Evolutionary conservation across 1,140 invertebrate species (phyloP).

Genomic region (Drosophila chauvacae): DNA sequence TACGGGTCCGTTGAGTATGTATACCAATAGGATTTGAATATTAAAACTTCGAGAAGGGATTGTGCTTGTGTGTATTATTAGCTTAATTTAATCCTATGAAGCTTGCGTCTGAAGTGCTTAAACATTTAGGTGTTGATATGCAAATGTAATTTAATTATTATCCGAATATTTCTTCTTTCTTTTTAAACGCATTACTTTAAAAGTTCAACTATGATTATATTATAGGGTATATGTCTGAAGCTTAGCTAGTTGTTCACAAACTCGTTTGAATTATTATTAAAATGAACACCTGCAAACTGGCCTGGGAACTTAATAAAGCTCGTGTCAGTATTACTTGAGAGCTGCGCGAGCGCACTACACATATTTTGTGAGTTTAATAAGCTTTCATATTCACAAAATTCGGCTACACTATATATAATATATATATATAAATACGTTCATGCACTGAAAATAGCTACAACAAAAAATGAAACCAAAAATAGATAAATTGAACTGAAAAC

Average conservation of each 20-base stretch:
- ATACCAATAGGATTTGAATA: neutral
- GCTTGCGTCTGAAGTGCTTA: neutral
- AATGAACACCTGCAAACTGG: conserved; percentile 37
- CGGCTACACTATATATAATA: neutral
- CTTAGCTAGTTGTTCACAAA: neutral
- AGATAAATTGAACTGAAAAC: conserved; percentile 27
- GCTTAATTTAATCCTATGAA: neutral
- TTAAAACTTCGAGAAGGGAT: neutral
- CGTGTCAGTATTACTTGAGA: conserved; percentile 44
- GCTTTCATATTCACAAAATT: conserved; percentile 11
- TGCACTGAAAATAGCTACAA: conserved; percentile 31
- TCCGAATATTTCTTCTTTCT: neutral
- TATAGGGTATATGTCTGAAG: neutral
- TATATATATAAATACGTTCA: neutral
- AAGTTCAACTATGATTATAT: neutral
- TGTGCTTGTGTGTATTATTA: too few species aligned
- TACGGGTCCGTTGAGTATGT: conserved; percentile 66
- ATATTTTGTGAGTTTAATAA: conserved; percentile 28
- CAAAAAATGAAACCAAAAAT: conserved; percentile 42
- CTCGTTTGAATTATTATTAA: conserved; percentile 39
- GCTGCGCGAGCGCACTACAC: conserved; percentile 41
- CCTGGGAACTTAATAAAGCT: neutral
- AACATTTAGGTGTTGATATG: too few species aligned
- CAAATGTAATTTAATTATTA: neutral
- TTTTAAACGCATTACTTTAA: neutral